These are phyloP conservation scores for Teleogryllus occipitalis DNA, from an alignment of 1,140 invertebrate genomes.

Conservation along the genomic window DNA sequence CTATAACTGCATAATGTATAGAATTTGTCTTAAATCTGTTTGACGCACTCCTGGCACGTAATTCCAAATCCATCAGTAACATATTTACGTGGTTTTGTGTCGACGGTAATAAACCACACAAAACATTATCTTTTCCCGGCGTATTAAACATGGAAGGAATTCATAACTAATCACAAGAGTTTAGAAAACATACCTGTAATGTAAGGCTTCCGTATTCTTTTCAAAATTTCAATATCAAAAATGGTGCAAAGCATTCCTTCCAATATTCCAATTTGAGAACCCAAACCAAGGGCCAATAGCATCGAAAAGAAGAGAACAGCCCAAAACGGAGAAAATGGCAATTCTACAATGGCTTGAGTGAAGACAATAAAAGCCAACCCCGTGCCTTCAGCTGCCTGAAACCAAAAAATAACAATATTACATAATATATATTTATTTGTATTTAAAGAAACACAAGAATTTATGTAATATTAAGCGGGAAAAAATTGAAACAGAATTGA, in stretches of 20 bases:
- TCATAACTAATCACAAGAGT: too few species aligned
- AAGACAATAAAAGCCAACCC: slow-evolving; percentile 87
- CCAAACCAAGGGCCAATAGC: slow-evolving; percentile 79
- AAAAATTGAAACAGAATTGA: background rate
- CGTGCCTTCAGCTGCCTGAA: slow-evolving; percentile 83
- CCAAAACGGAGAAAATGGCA: slow-evolving; percentile 86
- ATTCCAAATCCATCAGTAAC: too few species aligned
- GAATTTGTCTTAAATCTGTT: too few species aligned
- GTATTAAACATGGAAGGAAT: too few species aligned
- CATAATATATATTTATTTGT: background rate
- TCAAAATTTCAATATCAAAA: slow-evolving; percentile 85
- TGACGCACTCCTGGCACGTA: too few species aligned
- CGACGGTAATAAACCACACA: too few species aligned
- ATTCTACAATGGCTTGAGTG: slow-evolving; percentile 82
- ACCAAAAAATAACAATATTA: slow-evolving; percentile 18
- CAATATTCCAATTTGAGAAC: slow-evolving; percentile 85
- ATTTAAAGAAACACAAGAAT: too few species aligned
- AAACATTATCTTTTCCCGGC: too few species aligned
- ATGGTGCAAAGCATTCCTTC: slow-evolving; percentile 90
- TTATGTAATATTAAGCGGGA: background rate
- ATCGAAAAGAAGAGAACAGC: slow-evolving; percentile 88
- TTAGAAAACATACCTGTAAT: slow-evolving; percentile 56
- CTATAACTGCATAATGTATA: too few species aligned
- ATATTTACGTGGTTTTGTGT: too few species aligned
- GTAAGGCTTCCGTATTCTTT: slow-evolving; percentile 76